Base-by-base conservation (phyloP, 1,140 invertebrate genomes). In the Drosophila bipectinata region DNA sequence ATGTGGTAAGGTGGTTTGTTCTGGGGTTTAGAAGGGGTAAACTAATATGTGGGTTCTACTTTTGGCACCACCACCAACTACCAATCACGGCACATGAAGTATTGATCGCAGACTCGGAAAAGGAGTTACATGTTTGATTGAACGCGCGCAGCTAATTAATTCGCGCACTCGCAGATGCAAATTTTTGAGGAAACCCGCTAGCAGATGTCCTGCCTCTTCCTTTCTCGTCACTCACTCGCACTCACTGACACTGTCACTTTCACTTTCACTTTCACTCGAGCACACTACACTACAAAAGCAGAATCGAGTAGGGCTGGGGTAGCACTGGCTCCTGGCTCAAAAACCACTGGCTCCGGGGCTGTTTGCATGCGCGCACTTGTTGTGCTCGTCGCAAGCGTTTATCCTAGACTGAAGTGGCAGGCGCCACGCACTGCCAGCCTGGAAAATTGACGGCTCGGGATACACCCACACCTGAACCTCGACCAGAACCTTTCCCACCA, bases 321-420 rank as follows among this genome's bases (percentile, higher is more conserved):
- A 12, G 59, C 34, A 47, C 7, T 72, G 59, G 32, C 56, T 64
- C 39, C 52, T 64, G 41, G 44, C 44, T 37, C 21, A 57, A 57
- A 59, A 55, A 58, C 24, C 72, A 68, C 72, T 62, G 41, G 54
- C 55, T 66, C 72, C 60, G 68, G 48, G 53, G 57, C 76, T 69
- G 34, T 64, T 90, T 61, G 74, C 73, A 89, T 85, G 90, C 88
- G 85, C 83, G 80, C 90, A 90, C 90, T 90, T 91, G 90, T 91
- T 91, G 90, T 91, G 90, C 88, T 77, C 79, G 75, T 74, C 79
- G 78, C 80, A 91, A 91, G 78, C 88, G 90, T 91, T 91, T 91
- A 90, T 87, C 90, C 90, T 91, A 91, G 88, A 91, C 90, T 91
- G 88, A 91, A 79, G 63, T 63, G 68, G 52, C 64, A 68, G 34